phyloP scores from a whole-genome alignment of 2,113 vertebrate genomes.

The Uropsilus gracilis region DNA sequence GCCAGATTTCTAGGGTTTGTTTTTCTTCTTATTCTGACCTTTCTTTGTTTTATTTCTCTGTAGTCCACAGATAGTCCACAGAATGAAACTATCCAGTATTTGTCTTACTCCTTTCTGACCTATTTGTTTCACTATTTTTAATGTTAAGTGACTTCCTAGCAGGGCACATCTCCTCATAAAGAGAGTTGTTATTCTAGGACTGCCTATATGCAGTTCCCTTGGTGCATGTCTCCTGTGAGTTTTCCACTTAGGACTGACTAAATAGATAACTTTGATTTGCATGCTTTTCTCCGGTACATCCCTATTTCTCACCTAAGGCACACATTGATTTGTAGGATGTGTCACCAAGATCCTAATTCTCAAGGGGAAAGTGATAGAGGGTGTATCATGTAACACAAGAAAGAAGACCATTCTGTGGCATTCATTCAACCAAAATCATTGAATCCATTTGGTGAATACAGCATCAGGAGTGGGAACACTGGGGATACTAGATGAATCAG shows the following conservation, averaged over 20 bases:
- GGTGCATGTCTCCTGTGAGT: neutral
- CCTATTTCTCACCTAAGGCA: neutral
- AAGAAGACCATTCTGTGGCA: neutral
- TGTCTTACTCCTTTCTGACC: too few relatives aligned
- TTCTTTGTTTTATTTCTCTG: too few relatives aligned
- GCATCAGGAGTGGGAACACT: too few relatives aligned
- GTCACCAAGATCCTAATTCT: neutral
- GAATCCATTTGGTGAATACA: neutral
- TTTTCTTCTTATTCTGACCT: too few relatives aligned
- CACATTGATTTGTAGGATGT: neutral
- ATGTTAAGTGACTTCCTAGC: neutral
- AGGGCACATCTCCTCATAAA: neutral
- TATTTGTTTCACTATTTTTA: neutral
- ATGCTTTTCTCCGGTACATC: neutral
- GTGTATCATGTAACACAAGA: neutral
- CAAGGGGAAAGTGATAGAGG: neutral
- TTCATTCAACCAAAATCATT: neutral
- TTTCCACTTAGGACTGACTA: neutral
- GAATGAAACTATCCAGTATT: too few relatives aligned
- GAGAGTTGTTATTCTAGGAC: neutral
- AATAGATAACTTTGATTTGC: neutral
- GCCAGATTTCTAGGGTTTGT: too few relatives aligned
- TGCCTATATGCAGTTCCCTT: too few relatives aligned
- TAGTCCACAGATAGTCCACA: too few relatives aligned
- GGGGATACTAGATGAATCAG: neutral